phyloP scores from a whole-genome alignment of 2,888 invertebrate genomes.

The Vanessa cardui region DNA sequence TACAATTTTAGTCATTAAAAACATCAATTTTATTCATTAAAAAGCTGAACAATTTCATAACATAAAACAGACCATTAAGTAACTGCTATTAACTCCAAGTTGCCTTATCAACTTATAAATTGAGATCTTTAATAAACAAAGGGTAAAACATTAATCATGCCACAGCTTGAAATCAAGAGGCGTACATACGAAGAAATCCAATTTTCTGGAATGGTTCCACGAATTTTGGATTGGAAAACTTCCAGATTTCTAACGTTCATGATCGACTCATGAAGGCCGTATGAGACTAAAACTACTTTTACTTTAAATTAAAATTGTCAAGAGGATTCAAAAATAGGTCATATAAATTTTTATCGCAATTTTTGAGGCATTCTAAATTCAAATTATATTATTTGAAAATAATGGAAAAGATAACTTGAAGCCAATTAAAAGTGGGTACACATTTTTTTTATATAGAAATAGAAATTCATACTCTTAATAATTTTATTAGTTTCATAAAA shows the following conservation, averaged over 20 bases:
- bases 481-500: too few relatives aligned
- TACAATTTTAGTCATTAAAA: too few relatives aligned
- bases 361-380: too few relatives aligned
- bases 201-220: conserved; percentile 47
- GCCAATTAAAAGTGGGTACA: too few relatives aligned
- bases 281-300: conserved; percentile 32
- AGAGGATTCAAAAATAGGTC: neutral
- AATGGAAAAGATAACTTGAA: too few relatives aligned
- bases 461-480: too few relatives aligned
- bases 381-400: too few relatives aligned
- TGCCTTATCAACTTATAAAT: conserved; percentile 7
- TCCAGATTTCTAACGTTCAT: conserved; percentile 47
- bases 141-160: conserved; percentile 44
- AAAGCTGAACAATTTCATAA: too few relatives aligned
- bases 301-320: conserved; percentile 31
- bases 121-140: conserved; percentile 40
- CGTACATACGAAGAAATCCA: conserved; percentile 46
- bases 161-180: conserved; percentile 43
- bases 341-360: neutral
- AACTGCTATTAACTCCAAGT: conserved; percentile 1
- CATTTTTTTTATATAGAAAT: too few relatives aligned
- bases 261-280: conserved; percentile 39
- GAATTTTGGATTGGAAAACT: conserved; percentile 49
- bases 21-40: too few relatives aligned
- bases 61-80: conserved; percentile 3